Conservation (phyloP, 1,140 invertebrate genomes). For the Drosophila virilis region DNA sequence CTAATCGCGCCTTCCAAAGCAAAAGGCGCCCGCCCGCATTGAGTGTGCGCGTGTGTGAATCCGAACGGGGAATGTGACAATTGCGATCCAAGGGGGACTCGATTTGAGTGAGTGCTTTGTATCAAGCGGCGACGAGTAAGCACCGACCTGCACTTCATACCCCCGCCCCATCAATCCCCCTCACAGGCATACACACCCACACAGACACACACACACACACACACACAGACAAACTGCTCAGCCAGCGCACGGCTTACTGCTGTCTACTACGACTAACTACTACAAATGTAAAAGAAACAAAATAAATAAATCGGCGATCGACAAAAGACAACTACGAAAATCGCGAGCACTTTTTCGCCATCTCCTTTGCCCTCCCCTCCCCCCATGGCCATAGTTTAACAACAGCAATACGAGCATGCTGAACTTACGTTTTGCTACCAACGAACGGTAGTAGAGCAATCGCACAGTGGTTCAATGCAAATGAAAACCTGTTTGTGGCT, state of each 20-base stretch:
- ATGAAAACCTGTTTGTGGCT: neutral
- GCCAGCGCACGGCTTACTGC: conserved; percentile 8
- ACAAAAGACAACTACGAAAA: conserved; percentile 71
- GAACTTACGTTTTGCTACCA: conserved; percentile 53
- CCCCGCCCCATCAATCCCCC: neutral
- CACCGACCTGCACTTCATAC: conserved; percentile 4
- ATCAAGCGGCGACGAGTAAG: conserved; percentile 13
- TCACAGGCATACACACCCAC: neutral
- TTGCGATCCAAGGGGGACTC: conserved; percentile 23
- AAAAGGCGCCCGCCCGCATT: neutral
- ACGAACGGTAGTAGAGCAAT: conserved; percentile 24
- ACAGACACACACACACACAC: neutral
- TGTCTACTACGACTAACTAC: conserved; percentile 41
- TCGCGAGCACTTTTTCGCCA: conserved; percentile 47
- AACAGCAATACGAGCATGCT: conserved; percentile 11
- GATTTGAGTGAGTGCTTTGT: conserved; percentile 42
- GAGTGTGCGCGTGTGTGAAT: conserved; percentile 40
- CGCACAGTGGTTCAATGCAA: conserved; percentile 34
- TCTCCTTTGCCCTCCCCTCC: conserved; percentile 28
- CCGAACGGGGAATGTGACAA: conserved; percentile 30
- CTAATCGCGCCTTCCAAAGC: neutral
- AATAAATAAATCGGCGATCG: conserved; percentile 62
- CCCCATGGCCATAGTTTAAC: neutral
- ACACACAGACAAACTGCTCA: neutral
- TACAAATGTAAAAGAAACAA: conserved; percentile 29